Evolutionary conservation across 1,140 invertebrate genomes (phyloP).

Genomic region (Steinernema feltiae): DNA sequence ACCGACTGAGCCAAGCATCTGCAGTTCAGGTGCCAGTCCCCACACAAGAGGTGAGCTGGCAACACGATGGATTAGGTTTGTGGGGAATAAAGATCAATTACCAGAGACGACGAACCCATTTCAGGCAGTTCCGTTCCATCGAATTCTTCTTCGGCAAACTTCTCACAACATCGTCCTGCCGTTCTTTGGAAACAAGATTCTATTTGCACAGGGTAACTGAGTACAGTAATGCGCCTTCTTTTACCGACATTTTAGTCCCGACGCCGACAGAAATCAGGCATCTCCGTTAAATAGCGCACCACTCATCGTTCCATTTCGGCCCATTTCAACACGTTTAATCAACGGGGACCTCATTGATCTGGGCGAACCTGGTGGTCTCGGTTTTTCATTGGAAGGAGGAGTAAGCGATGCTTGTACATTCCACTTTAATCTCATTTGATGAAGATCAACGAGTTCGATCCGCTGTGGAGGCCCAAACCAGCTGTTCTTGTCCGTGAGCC

Average conservation of each 20-base stretch:
- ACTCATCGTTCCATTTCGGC: neutral
- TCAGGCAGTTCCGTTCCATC: neutral
- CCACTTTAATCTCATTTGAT: too few relatives aligned
- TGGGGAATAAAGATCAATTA: too few relatives aligned
- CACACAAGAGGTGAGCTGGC: neutral
- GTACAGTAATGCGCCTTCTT: neutral
- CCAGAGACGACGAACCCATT: too few relatives aligned
- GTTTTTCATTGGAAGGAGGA: neutral
- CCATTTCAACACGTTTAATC: neutral
- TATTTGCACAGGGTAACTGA: neutral
- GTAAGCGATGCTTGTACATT: neutral
- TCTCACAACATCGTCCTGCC: neutral
- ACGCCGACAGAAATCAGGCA: neutral
- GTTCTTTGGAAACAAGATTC: slow-evolving; percentile 4
- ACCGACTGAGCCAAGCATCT: neutral
- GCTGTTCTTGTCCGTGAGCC: neutral
- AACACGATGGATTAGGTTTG: neutral
- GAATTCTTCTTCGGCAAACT: neutral
- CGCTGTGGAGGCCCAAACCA: neutral
- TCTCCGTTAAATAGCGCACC: neutral
- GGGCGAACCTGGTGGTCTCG: neutral
- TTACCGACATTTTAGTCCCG: neutral
- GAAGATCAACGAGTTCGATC: slow-evolving; percentile 3
- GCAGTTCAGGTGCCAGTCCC: neutral
- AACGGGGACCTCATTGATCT: slow-evolving; percentile 7